Percentiles rank a stretch among this genome's conserved stretches.
Evolutionary conservation across 2,888 invertebrate species (phyloP).

Genomic region (Norana najaformis): DNA sequence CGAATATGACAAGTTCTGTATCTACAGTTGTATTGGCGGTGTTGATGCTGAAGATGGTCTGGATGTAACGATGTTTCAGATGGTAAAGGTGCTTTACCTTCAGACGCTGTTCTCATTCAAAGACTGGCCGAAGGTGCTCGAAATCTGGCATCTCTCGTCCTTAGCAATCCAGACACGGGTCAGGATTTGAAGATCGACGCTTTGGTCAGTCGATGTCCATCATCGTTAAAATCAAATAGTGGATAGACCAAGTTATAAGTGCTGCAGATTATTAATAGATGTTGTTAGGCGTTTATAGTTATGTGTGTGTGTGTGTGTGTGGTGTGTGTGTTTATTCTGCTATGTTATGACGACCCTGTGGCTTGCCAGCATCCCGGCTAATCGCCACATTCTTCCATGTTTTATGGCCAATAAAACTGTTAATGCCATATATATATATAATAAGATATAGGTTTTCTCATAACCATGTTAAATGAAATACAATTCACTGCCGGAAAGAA

Average conservation of each 20-base stretch:
- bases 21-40: background rate
- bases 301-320: background rate
- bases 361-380: no score
- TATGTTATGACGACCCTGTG: no score
- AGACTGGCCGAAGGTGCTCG: background rate
- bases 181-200: conserved; percentile 55
- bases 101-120: background rate
- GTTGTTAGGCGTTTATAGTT: background rate
- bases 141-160: conserved; percentile 50
- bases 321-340: background rate
- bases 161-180: conserved; percentile 53
- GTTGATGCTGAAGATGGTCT: background rate
- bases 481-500: no score
- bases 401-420: no score
- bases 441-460: no score
- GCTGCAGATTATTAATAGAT: no score
- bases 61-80: conserved; percentile 4
- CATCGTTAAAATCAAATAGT: no score
- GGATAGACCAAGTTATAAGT: background rate
- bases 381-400: no score
- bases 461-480: no score
- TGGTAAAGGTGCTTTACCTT: background rate
- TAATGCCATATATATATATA: no score
- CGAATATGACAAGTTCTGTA: background rate
- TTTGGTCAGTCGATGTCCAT: conserved; percentile 50